A percentile compares a stretch with the other conserved stretches of the same genome.
phyloP scores from a whole-genome alignment of 1,140 invertebrate species.

The Drosophila malerkotliana region DNA sequence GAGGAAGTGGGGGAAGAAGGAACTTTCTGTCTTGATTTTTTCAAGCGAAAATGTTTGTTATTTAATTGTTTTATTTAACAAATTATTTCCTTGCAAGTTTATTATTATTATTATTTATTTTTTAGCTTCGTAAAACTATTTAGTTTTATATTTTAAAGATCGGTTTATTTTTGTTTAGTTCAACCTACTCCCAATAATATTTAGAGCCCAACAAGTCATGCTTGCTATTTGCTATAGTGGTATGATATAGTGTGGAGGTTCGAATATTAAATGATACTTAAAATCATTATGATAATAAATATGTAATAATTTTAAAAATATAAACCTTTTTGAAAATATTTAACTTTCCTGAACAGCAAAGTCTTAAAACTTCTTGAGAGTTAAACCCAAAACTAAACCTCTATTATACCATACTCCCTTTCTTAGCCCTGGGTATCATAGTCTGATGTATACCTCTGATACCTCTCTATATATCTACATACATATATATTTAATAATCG shows the following conservation, averaged over 20 bases:
- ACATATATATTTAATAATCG: conserved; percentile 29
- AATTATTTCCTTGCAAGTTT: neutral
- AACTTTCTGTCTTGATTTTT: neutral
- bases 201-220: conserved; percentile 26
- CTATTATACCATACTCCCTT: neutral
- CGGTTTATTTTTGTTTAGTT: neutral
- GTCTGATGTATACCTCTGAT: neutral
- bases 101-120: no score
- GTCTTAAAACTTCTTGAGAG: no score
- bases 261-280: neutral
- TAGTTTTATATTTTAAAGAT: neutral
- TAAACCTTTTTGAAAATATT: neutral
- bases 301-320: neutral
- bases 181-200: conserved; percentile 25
- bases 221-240: neutral
- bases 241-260: neutral
- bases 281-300: neutral
- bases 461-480: neutral
- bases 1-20: no score
- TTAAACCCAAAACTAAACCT: neutral
- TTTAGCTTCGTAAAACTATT: no score
- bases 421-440: neutral
- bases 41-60: neutral
- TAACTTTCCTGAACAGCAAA: neutral
- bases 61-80: neutral